Evolutionary conservation across 2,888 invertebrate species (phyloP).

Genomic region (Sialis fuliginosa): DNA sequence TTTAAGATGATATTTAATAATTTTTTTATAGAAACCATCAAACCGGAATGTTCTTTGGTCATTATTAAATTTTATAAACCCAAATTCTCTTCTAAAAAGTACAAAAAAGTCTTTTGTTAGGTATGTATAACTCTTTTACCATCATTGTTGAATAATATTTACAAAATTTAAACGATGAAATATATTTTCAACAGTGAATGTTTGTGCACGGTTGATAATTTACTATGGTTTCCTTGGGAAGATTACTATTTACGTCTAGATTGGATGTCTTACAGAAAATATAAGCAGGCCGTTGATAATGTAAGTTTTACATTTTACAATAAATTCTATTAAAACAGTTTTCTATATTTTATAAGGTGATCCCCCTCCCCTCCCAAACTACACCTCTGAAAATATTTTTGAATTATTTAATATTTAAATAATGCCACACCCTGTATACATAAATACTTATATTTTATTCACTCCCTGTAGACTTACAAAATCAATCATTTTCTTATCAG

Average conservation of each 20-base stretch:
- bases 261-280: neutral
- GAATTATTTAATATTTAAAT: too few species aligned
- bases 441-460: too few species aligned
- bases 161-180: neutral
- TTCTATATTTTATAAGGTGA: too few species aligned
- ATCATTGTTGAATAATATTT: too few species aligned
- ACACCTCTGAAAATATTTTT: too few species aligned
- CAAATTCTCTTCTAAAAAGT: neutral
- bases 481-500: too few species aligned
- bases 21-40: neutral
- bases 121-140: neutral
- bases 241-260: neutral
- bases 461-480: too few species aligned
- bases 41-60: neutral
- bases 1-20: neutral
- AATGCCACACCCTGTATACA: too few species aligned
- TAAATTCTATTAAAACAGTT: too few species aligned
- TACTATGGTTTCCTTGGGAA: constrained; percentile 1
- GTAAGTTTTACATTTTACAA: too few species aligned
- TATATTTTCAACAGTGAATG: neutral
- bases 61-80: neutral
- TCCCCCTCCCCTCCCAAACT: too few species aligned
- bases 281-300: neutral
- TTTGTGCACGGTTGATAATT: neutral
- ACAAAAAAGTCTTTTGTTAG: neutral